Conservation (phyloP, 2,113 vertebrate genomes). For the Gavialis gangeticus region DNA sequence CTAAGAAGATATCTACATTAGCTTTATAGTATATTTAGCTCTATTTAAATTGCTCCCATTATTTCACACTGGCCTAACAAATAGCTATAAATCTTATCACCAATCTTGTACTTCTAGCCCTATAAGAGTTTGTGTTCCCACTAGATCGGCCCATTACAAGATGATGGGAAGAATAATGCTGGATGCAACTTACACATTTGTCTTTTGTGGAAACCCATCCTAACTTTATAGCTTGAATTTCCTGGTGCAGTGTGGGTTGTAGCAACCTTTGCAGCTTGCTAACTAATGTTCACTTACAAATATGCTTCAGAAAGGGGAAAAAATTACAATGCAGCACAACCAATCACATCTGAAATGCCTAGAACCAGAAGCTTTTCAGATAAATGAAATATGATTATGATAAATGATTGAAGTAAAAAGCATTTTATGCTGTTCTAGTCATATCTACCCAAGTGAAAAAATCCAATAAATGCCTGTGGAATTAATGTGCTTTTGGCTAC, state of each 20-base stretch:
- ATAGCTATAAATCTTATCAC: background rate
- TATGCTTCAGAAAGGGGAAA: background rate
- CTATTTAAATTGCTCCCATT: background rate
- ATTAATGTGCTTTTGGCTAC: background rate
- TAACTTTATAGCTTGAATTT: fast-evolving
- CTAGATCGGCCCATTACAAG: fast-evolving
- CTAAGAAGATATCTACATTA: background rate
- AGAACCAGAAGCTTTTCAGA: background rate
- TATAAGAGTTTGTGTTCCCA: background rate
- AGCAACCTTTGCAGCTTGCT: background rate
- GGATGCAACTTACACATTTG: background rate
- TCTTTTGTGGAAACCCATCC: background rate
- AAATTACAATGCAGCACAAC: background rate
- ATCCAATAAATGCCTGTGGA: constrained; percentile 7
- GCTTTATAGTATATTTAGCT: background rate
- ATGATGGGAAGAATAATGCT: background rate
- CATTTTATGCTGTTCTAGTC: constrained; percentile 5
- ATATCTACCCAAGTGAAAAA: constrained; percentile 2
- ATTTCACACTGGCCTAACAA: background rate
- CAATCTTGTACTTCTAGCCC: background rate
- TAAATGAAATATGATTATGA: background rate
- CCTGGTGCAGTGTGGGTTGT: fast-evolving
- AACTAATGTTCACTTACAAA: background rate
- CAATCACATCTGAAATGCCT: background rate
- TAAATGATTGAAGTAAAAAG: background rate